phyloP scores from a whole-genome alignment of 2,113 vertebrate species.

The Micronycteris hirsuta region DNA sequence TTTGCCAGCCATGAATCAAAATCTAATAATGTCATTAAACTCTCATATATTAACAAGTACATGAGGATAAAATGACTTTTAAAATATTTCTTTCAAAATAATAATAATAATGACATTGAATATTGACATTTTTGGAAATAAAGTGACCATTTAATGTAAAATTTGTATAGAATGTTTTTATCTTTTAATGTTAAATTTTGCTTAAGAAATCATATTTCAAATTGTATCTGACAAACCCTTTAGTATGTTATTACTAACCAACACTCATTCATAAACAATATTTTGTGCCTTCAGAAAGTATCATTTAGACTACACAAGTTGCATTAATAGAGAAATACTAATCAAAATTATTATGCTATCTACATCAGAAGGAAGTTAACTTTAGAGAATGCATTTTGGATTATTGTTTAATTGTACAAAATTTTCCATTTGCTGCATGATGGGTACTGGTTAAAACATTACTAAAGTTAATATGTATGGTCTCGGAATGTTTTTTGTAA shows the following conservation, averaged over 20 bases:
- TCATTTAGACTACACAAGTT: conserved; percentile 56
- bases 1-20: conserved; percentile 68
- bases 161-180: conserved; percentile 43
- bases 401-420: conserved; percentile 45
- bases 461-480: not conserved
- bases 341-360: conserved; percentile 48
- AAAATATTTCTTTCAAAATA: conserved; percentile 68
- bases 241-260: conserved; percentile 68
- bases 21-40: conserved; percentile 64
- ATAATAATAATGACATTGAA: conserved; percentile 60
- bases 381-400: not conserved
- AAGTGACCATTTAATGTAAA: conserved; percentile 69
- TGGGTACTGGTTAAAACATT: conserved; percentile 11
- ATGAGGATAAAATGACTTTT: conserved; percentile 54
- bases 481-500: not conserved
- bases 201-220: conserved; percentile 70
- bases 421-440: conserved; percentile 33
- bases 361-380: conserved; percentile 52
- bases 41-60: conserved; percentile 55
- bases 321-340: conserved; percentile 34
- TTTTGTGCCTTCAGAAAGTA: conserved; percentile 65
- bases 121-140: conserved; percentile 65
- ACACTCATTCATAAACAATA: conserved; percentile 48
- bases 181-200: conserved; percentile 69
- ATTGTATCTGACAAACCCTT: conserved; percentile 62